Evolutionary conservation across 2,797 vertebrate genomes (phyloP).

Genomic region (Hoplostethus atlanticus): DNA sequence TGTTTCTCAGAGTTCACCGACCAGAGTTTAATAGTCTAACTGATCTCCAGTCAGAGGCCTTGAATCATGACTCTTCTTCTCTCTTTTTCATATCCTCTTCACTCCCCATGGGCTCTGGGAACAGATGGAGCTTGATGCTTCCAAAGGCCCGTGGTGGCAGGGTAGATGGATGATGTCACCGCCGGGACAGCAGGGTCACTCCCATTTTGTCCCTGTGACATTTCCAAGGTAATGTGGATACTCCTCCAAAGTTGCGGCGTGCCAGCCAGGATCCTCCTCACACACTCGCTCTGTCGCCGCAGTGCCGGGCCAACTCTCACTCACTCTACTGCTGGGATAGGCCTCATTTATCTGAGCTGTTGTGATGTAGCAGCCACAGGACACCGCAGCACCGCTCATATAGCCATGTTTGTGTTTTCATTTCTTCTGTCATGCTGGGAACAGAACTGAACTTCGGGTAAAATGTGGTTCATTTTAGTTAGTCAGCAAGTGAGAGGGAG

Average conservation of each 20-base stretch:
- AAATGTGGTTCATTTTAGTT: neutral
- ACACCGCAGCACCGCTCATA: too few relatives aligned
- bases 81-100: slow-evolving; percentile 2
- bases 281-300: too few relatives aligned
- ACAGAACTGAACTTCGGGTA: too few relatives aligned
- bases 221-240: neutral
- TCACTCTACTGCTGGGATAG: too few relatives aligned
- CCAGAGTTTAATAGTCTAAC: neutral
- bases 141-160: slow-evolving; percentile 14
- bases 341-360: too few relatives aligned
- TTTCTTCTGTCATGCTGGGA: too few relatives aligned
- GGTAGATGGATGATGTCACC: slow-evolving; percentile 44
- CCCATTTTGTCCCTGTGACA: slow-evolving; percentile 5
- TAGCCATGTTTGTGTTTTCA: too few relatives aligned
- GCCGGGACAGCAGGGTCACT: slow-evolving; percentile 18
- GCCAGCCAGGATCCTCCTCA: too few relatives aligned
- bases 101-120: slow-evolving; percentile 29
- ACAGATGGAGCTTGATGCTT: slow-evolving; percentile 36
- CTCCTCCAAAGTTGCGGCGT: too few relatives aligned
- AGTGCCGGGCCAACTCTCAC: too few relatives aligned
- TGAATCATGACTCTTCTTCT: neutral
- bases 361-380: too few relatives aligned
- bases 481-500: too few relatives aligned
- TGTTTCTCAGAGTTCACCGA: neutral
- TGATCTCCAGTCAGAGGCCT: neutral